These are phyloP conservation scores for Loriculus beryllinus DNA, from an alignment of 2,797 vertebrate species.

Conservation along the genomic window DNA sequence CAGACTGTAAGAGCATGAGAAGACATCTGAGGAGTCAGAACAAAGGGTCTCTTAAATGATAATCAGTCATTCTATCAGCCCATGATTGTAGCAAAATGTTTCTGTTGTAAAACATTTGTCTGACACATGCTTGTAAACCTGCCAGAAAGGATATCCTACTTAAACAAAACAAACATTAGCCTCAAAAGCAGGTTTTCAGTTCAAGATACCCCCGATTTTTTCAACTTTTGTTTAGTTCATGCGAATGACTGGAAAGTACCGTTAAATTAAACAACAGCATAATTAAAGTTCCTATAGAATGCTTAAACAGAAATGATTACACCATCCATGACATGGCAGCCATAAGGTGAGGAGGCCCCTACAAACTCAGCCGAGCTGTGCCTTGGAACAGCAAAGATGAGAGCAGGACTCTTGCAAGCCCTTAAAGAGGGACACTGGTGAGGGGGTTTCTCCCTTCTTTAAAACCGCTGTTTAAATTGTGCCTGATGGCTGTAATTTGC, in stretches of 20 bases:
- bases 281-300: background rate
- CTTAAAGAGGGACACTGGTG: no score
- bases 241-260: background rate
- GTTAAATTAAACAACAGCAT: background rate
- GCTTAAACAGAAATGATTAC: background rate
- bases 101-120: conserved; percentile 66
- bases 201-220: background rate
- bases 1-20: conserved; percentile 46
- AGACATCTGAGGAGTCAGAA: conserved; percentile 55
- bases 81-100: conserved; percentile 55
- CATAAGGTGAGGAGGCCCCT: fast-evolving
- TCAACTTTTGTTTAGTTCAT: background rate
- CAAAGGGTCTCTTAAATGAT: conserved; percentile 63
- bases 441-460: background rate
- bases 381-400: background rate
- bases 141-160: conserved; percentile 63
- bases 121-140: conserved; percentile 66
- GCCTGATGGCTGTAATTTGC: background rate
- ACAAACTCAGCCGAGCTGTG: background rate
- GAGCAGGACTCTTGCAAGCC: background rate
- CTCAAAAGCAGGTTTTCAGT: background rate
- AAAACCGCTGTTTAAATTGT: fast-evolving
- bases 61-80: conserved; percentile 59
- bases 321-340: fast-evolving
- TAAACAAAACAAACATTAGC: conserved; percentile 18